Base-by-base conservation (phyloP, 2,113 vertebrate species). In the Trichechus manatus region DNA sequence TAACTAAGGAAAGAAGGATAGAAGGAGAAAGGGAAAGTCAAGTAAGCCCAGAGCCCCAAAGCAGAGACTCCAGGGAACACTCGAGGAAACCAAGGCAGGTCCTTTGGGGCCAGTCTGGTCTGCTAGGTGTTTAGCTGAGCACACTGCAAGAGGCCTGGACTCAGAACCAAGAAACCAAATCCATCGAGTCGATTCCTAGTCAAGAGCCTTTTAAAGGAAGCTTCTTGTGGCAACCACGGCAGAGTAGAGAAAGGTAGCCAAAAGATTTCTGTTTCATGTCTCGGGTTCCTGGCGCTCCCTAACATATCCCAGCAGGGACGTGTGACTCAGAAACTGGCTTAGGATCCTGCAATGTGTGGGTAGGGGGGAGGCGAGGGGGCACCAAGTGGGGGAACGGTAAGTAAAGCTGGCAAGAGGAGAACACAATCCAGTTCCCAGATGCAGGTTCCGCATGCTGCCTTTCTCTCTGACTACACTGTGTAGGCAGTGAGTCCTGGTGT, bases 271-370 rank as follows among this genome's bases (percentile, higher is more conserved):
- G 59, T 82, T 61, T 91, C 63, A 1, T 19, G 68, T 64, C 91
- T 91, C 91, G 31, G 70, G 64, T 63, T 95, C 66, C 47, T 74
- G n/a, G 83, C 72, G 39, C n/a, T 93, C 75, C 92, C 81, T 91
- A 88, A 81, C 33, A 66, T 39, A 79, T n/a, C 6, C 79, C 72
- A 83, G 42, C 39, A 89, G 63, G 82, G 63, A 22, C 20, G 19
- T 17, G 56, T 63, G 84, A 89, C 77, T 94, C 89, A 87, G 87
- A 92, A 89, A 80, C 47, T 75, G 68, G 23, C 79, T 93, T 79
- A 82, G 39, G 80, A 36, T 72, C 89, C 59, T 42, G 56, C 29
- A 20, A 14, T 56, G 53, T 56, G 53, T 56, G 53, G 9, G 25
- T 3, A 5, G 66, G 44, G 25, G 33, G 6, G 33, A 6, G 63